Conservation (phyloP, 2,888 invertebrate genomes). For the Pristionchus maxplancki region DNA sequence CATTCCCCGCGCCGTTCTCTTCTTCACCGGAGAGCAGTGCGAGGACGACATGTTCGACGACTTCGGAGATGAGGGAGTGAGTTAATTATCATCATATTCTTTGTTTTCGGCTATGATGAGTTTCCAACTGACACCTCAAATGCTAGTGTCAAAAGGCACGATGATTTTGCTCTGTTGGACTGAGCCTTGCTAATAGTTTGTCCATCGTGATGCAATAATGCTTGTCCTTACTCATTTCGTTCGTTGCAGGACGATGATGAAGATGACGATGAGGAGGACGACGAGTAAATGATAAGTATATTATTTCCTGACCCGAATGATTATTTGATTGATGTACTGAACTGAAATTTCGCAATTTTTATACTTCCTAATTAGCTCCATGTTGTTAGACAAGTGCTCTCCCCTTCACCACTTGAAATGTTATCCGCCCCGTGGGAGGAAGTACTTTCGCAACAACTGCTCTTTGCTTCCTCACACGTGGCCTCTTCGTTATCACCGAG, state of each 20-base stretch:
- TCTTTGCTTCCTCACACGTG: conserved; percentile 2
- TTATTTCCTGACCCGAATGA: neutral
- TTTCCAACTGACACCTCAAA: conserved; percentile 42
- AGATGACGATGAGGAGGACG: conserved; percentile 54
- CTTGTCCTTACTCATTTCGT: neutral
- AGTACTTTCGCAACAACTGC: conserved; percentile 43
- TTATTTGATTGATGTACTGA: conserved; percentile 39
- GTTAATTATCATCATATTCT: neutral
- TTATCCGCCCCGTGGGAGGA: conserved; percentile 44
- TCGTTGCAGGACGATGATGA: conserved; percentile 56
- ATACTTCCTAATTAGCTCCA: neutral
- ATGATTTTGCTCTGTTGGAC: conserved; percentile 31
- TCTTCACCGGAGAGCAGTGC: conserved; percentile 87
- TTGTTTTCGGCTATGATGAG: neutral
- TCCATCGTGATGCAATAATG: too few relatives aligned
- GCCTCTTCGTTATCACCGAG: conserved; percentile 42
- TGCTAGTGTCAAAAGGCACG: conserved; percentile 1
- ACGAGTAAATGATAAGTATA: conserved; percentile 51
- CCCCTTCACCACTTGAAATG: conserved; percentile 34
- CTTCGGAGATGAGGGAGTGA: conserved; percentile 53
- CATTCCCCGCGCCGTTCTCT: conserved; percentile 95
- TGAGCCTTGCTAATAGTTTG: too few relatives aligned
- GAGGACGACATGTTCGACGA: conserved; percentile 61
- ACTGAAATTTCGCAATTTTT: conserved; percentile 42
- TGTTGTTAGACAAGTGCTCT: conserved; percentile 37